phyloP scores from a whole-genome alignment of 2,797 vertebrate species.

The Hoplostethus mediterraneus region DNA sequence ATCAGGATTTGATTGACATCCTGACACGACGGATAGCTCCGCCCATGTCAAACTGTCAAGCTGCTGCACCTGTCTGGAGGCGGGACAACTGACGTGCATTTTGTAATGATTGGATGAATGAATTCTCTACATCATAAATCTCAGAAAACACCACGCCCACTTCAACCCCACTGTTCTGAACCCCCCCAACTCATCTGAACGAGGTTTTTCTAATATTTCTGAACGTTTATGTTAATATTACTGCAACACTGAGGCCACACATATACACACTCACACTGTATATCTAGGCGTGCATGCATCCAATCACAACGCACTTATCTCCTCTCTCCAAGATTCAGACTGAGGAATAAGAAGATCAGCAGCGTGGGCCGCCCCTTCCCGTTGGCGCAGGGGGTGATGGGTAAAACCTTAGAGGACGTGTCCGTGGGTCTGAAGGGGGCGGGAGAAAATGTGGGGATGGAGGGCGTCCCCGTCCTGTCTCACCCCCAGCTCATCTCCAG shows the following conservation, averaged over 20 bases:
- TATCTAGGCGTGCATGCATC: neutral
- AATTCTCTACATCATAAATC: too few relatives aligned
- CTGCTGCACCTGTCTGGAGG: too few relatives aligned
- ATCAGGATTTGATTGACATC: too few relatives aligned
- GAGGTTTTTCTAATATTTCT: too few relatives aligned
- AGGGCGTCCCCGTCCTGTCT: conserved; percentile 78
- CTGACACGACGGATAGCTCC: too few relatives aligned
- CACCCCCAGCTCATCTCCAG: conserved; percentile 90
- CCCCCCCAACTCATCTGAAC: too few relatives aligned
- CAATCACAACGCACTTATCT: neutral
- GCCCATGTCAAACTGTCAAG: too few relatives aligned
- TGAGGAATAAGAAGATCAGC: conserved; percentile 95
- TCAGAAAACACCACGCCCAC: too few relatives aligned
- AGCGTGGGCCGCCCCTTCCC: conserved; percentile 88
- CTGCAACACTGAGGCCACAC: neutral
- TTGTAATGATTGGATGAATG: too few relatives aligned
- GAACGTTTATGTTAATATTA: too few relatives aligned
- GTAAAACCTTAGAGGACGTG: conserved; percentile 86
- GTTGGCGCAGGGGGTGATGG: conserved; percentile 78
- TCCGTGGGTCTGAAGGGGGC: conserved; percentile 82
- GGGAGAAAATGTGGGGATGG: conserved; percentile 78
- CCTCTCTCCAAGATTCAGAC: conserved; percentile 88
- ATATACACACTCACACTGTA: neutral
- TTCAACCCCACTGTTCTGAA: too few relatives aligned
- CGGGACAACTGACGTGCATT: too few relatives aligned